These are phyloP conservation scores for Drosophila ustulata DNA, from an alignment of 2,888 invertebrate genomes.

Conservation along the genomic window DNA sequence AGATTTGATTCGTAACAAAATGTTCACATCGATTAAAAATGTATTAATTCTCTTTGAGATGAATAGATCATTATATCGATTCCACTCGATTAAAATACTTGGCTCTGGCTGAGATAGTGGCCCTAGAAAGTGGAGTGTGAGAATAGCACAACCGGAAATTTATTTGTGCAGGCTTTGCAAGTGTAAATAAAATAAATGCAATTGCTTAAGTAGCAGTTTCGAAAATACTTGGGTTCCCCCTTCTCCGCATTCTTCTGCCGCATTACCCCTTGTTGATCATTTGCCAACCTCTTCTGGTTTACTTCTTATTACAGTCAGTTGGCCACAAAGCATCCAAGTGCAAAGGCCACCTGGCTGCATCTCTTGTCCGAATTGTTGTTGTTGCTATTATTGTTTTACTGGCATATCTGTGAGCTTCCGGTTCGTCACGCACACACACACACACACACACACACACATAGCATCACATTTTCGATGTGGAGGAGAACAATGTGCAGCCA, in stretches of 20 bases:
- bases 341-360: slow-evolving; percentile 71
- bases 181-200: slow-evolving; percentile 52
- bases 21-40: too few species aligned
- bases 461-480: slow-evolving; percentile 42
- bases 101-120: too few species aligned
- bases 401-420: slow-evolving; percentile 70
- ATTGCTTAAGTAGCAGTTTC: slow-evolving; percentile 64
- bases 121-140: neutral
- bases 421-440: slow-evolving; percentile 70
- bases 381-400: slow-evolving; percentile 28
- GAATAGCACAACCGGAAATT: slow-evolving; percentile 41
- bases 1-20: too few species aligned
- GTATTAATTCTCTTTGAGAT: too few species aligned
- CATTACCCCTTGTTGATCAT: slow-evolving; percentile 28
- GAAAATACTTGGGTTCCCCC: slow-evolving; percentile 6
- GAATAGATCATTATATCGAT: too few species aligned
- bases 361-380: slow-evolving; percentile 42
- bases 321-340: slow-evolving; percentile 72
- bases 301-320: slow-evolving; percentile 19
- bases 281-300: slow-evolving; percentile 25
- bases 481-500: slow-evolving; percentile 74
- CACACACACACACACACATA: slow-evolving; percentile 58
- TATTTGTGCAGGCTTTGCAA: slow-evolving; percentile 44
- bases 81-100: too few species aligned
- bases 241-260: neutral